Base-by-base conservation (phyloP, 2,113 vertebrate genomes). In the Romanogobio albipinnatus region DNA sequence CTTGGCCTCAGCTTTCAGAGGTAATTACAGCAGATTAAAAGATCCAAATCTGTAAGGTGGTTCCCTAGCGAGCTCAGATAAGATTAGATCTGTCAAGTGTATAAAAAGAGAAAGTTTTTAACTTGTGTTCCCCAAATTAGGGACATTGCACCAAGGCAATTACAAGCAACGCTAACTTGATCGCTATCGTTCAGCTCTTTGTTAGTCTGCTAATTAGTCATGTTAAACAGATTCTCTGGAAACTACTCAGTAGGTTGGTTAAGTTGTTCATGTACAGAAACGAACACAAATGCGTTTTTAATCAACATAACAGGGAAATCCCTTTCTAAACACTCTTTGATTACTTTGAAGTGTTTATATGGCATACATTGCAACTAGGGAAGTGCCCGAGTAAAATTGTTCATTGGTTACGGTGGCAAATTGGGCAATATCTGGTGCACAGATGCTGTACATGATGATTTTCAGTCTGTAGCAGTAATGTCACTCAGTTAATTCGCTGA, bases 1-100 rank as follows among this genome's bases (percentile, higher is more conserved):
- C 85, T 79, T 89, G 77, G 86, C 89, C 90, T 90, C 85, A 86
- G 91, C 85, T 89, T 92, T 92, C 84, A 87, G 87, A 87, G 87
- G 91, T 94, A 94, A 95, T 95, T 95, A 93, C 83, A 81, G 80
- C 74, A 90, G 89, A 93, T 94, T 92, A 92, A 93, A 92, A 90
- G 90, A 93, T 93, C 93, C 84, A 92, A 88, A 90, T 90, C 86
- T 91, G 90, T 88, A 89, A 88, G 90, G 84, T 88, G 56, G 85
- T 90, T 91, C 90, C 86, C 88, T 86, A 85, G 81, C 24, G 43
- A 88, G 89, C 83, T 74, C 79, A 87, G 88, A 86, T 84, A 58
- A 85, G 90, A 94, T 94, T 89, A 89, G 89, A 92, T 91, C 75
- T 78, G 85, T 88, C 76, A 86, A 86, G 90, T 51, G 83, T 36